Conservation (phyloP, 2,888 invertebrate species). For the Helobdella robusta region DNA sequence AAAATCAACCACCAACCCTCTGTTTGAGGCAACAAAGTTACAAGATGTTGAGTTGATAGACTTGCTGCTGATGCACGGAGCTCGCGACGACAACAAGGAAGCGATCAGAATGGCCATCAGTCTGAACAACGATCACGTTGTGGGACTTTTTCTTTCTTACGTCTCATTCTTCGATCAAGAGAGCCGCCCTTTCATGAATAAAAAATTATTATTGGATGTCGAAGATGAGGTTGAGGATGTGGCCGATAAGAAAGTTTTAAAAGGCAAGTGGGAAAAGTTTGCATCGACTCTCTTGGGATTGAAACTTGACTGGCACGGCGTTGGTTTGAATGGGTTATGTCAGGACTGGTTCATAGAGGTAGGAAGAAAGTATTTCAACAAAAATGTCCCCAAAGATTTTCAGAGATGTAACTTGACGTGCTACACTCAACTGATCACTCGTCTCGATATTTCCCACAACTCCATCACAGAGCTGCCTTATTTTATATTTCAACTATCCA, state of each 20-base stretch:
- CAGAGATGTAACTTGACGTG: too few relatives aligned
- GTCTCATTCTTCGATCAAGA: too few relatives aligned
- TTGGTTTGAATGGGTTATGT: slow-evolving; percentile 60
- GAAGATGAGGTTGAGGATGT: too few relatives aligned
- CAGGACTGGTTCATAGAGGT: slow-evolving; percentile 70
- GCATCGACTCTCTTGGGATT: too few relatives aligned
- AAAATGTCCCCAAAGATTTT: neutral
- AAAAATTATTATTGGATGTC: too few relatives aligned
- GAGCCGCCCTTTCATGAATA: too few relatives aligned
- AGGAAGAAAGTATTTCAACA: slow-evolving; percentile 53
- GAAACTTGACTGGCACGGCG: slow-evolving; percentile 70
- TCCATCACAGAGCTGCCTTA: slow-evolving; percentile 68
- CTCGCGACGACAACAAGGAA: slow-evolving; percentile 70
- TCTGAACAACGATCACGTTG: neutral
- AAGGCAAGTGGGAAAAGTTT: too few relatives aligned
- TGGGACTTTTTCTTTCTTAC: too few relatives aligned
- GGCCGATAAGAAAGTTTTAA: too few relatives aligned
- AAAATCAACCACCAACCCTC: slow-evolving; percentile 37
- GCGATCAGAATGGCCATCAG: slow-evolving; percentile 68
- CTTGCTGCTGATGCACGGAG: slow-evolving; percentile 67
- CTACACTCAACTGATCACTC: slow-evolving; percentile 61
- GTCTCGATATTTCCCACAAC: slow-evolving; percentile 85
- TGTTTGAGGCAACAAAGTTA: slow-evolving; percentile 64
- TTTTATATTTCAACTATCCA: slow-evolving; percentile 64
- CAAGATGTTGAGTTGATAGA: slow-evolving; percentile 66